Evolutionary conservation across 2,113 vertebrate species (phyloP), one percentile per base, ranked within the genome.

Genomic region (Poeciliopsis prolifica): DNA sequence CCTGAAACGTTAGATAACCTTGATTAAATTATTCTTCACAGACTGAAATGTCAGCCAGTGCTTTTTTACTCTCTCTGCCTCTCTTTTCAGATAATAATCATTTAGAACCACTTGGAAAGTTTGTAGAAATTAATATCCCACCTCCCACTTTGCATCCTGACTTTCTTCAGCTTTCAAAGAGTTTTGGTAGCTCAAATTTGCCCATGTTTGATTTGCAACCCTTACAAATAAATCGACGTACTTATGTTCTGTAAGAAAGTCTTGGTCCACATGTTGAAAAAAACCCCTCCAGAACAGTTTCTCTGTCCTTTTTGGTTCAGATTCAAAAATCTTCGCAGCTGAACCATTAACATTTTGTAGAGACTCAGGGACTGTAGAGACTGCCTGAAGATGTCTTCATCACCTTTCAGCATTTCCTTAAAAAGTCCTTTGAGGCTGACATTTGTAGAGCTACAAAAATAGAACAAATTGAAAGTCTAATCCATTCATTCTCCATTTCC

Each of bases 1-100:
- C 37, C 61, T 71, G 72, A 71, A 61, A 73, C 26, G 70, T 80
- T 75, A 76, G 70, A 85, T 87, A 82, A 82, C 74, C 73, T 79
- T 64, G 63, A 30, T n/a, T 51, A 40, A 77, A 78, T 35, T 61
- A 72, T 8, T 2, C 79, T 37, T 37, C 60, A 24, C 72, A 44
- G 61, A 71, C 62, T 61, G 54, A 72, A 61, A 74, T 75, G 15
- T 75, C 29, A 80, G 48, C 74, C 51, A 35, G 65, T 73, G 66
- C 51, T 30, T 74, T 28, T 40, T 61, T 40, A 24, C 22, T 64
- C 42, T 58, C 44, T 44, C 35, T 67, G 40, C 68, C 63, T 70
- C 35, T 72, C 24, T 72, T 1, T 4, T 65, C 28, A 77, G 24
- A 75, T 61, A 31, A 17, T 30, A 35, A 66, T 66, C 40, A 75